Conservation (phyloP, 2,888 invertebrate genomes). For the Pyrochroa serraticornis region DNA sequence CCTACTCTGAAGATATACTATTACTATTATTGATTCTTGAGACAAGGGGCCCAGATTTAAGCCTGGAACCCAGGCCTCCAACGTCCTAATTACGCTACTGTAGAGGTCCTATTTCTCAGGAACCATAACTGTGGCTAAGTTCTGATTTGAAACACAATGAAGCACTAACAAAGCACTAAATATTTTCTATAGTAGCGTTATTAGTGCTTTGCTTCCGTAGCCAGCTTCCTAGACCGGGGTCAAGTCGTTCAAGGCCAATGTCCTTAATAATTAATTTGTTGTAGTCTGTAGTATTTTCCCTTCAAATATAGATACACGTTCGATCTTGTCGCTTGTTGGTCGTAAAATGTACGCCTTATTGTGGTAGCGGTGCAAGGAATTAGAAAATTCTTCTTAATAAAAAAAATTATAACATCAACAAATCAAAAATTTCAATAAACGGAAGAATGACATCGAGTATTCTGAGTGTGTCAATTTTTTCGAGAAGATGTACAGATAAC, state of each 20-base stretch:
- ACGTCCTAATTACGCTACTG: too few species aligned
- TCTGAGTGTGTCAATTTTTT: conserved; percentile 27
- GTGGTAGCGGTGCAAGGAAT: conserved; percentile 25
- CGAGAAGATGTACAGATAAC: conserved; percentile 22
- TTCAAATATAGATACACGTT: conserved; percentile 30
- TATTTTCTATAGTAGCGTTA: too few species aligned
- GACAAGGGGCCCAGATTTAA: too few species aligned
- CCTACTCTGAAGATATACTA: too few species aligned
- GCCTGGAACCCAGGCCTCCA: too few species aligned
- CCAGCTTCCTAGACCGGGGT: too few species aligned
- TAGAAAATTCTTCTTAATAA: conserved; percentile 36
- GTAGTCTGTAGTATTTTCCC: conserved; percentile 32
- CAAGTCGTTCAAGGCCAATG: conserved; percentile 25
- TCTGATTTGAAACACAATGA: too few species aligned
- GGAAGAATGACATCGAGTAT: conserved; percentile 40
- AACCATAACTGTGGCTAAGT: too few species aligned
- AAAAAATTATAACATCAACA: conserved; percentile 31
- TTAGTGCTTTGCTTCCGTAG: too few species aligned
- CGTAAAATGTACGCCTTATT: conserved; percentile 19
- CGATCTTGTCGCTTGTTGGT: conserved; percentile 32
- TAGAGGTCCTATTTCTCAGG: too few species aligned
- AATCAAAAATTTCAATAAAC: conserved; percentile 36
- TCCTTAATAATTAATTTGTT: conserved; percentile 28
- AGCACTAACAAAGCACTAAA: too few species aligned
- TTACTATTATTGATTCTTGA: too few species aligned